Percentiles rank a stretch among this genome's conserved stretches.
These are phyloP conservation scores for Apamea epomidion DNA, from an alignment of 2,888 invertebrate genomes.

Conservation along the genomic window DNA sequence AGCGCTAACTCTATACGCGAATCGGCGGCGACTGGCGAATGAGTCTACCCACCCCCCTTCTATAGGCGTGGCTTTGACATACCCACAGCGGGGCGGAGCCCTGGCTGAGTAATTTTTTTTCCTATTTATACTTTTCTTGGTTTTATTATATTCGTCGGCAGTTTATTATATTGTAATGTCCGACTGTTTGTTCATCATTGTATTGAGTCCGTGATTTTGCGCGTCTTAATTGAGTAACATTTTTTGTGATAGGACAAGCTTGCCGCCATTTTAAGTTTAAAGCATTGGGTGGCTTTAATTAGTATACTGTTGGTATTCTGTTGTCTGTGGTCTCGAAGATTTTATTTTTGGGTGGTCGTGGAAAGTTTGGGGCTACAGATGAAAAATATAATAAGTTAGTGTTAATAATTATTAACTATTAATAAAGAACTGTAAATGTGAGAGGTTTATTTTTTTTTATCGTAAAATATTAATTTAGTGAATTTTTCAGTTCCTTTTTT, in stretches of 20 bases:
- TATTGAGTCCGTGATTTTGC: constrained; percentile 73
- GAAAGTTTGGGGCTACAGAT: constrained; percentile 23
- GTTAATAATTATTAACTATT: background rate
- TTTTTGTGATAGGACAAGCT: constrained; percentile 66
- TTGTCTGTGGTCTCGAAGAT: constrained; percentile 49
- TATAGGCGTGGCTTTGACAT: constrained; percentile 77
- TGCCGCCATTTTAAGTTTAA: constrained; percentile 64
- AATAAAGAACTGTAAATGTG: background rate
- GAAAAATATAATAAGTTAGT: constrained; percentile 18
- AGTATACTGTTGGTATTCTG: constrained; percentile 47
- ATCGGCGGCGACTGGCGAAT: constrained; percentile 84
- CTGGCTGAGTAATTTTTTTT: constrained; percentile 70
- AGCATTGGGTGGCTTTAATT: constrained; percentile 61
- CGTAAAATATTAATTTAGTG: background rate
- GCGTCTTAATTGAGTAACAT: constrained; percentile 78
- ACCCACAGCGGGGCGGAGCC: constrained; percentile 78
- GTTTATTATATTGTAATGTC: constrained; percentile 88
- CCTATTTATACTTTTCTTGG: constrained; percentile 78
- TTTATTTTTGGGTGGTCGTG: constrained; percentile 46
- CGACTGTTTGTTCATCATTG: constrained; percentile 83
- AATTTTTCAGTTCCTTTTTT: background rate
- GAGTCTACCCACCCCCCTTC: constrained; percentile 75
- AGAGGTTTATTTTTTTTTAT: background rate
- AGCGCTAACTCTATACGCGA: constrained; percentile 83
- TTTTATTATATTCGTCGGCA: constrained; percentile 81